Percentiles rank a stretch among this genome's conserved stretches.
phyloP scores from a whole-genome alignment of 2,888 invertebrate genomes.

The Abrostola triplasia region DNA sequence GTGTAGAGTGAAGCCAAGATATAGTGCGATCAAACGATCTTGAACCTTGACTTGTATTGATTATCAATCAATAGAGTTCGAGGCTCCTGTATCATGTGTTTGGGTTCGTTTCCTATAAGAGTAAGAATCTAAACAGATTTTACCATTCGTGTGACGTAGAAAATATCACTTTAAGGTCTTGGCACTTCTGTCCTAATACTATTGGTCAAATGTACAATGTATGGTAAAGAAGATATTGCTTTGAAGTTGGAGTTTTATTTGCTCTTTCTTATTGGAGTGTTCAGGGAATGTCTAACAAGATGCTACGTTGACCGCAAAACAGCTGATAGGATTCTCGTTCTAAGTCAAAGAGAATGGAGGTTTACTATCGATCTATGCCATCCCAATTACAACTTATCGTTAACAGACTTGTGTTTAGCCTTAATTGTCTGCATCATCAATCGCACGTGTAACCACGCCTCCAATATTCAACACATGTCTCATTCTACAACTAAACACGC shows the following conservation, averaged over 20 bases:
- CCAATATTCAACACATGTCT: slow-evolving; percentile 46
- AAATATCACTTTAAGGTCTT: no score
- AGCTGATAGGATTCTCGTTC: slow-evolving; percentile 9
- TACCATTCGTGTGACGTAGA: no score
- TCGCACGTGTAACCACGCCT: slow-evolving; percentile 50
- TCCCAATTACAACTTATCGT: slow-evolving; percentile 14
- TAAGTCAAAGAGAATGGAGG: slow-evolving; percentile 8
- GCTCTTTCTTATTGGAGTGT: not conserved
- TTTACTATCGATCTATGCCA: slow-evolving; percentile 12
- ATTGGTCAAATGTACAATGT: no score
- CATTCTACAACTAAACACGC: slow-evolving; percentile 36
- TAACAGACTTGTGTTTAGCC: slow-evolving; percentile 17
- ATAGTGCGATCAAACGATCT: slow-evolving; percentile 3
- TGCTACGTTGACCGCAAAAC: not conserved
- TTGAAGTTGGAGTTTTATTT: not conserved
- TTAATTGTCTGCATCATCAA: slow-evolving; percentile 36
- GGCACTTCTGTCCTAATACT: no score
- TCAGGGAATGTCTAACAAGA: not conserved
- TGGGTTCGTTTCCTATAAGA: not conserved
- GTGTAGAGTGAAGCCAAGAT: not conserved
- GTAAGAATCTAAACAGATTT: no score
- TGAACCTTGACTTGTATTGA: slow-evolving; percentile 3
- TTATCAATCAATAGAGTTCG: not conserved
- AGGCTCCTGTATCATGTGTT: not conserved
- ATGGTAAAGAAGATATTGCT: not conserved